Conservation (phyloP, 2,888 invertebrate genomes). For the Lasioglossum villosulum region DNA sequence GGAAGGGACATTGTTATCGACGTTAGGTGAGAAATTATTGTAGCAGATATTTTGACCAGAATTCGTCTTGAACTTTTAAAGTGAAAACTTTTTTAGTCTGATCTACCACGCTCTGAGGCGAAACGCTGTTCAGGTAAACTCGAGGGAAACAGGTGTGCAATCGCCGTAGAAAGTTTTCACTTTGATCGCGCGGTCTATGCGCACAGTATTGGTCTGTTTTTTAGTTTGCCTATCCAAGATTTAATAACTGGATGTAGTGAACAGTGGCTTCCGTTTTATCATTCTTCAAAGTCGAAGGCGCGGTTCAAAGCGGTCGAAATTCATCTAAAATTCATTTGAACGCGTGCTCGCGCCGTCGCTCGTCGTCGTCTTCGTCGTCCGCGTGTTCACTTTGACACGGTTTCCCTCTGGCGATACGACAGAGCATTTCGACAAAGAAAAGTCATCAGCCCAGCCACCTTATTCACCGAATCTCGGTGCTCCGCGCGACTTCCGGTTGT, state of each 20-base stretch:
- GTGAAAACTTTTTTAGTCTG: too few species aligned
- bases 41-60: background rate
- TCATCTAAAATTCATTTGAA: conserved; percentile 7
- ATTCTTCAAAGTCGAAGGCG: background rate
- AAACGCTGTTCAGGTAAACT: too few species aligned
- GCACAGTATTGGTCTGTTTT: too few species aligned
- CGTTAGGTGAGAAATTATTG: background rate
- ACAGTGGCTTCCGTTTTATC: background rate
- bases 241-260: background rate
- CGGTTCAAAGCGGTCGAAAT: background rate
- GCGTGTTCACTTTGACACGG: conserved; percentile 21
- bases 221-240: too few species aligned
- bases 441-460: conserved; percentile 45
- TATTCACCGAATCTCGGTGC: conserved; percentile 50
- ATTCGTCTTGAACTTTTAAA: too few species aligned
- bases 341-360: background rate
- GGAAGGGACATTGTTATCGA: background rate
- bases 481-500: conserved; percentile 42
- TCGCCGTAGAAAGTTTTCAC: too few species aligned
- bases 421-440: conserved; percentile 33
- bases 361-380: background rate
- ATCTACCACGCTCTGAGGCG: too few species aligned
- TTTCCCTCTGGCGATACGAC: conserved; percentile 2
- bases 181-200: too few species aligned
- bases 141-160: too few species aligned